Evolutionary conservation across 92 coral and sea anemone genomes (phyloP).

Genomic region (Parazoanthus darwini): DNA sequence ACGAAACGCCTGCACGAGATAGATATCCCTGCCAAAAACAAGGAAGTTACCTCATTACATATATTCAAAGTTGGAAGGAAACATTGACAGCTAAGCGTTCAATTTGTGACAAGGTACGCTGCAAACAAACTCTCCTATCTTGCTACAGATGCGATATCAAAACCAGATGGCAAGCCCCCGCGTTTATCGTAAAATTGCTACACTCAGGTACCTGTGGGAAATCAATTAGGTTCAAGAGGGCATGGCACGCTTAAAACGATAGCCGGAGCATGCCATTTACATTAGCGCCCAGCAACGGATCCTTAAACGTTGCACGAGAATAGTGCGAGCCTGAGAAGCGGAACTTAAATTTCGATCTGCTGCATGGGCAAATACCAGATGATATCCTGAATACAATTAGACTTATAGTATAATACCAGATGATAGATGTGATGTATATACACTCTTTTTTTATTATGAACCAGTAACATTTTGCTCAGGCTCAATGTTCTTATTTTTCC

Average conservation of each 20-base stretch:
- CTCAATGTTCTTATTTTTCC: too few species aligned
- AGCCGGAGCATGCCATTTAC: not conserved
- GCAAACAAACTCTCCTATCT: not conserved
- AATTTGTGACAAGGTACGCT: not conserved
- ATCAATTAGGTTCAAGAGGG: constrained; percentile 10
- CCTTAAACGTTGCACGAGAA: not conserved
- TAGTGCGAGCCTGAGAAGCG: not conserved
- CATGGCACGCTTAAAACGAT: not conserved
- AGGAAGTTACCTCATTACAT: not conserved
- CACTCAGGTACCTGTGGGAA: not conserved
- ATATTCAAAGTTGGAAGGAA: not conserved
- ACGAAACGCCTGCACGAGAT: not conserved
- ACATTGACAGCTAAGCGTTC: not conserved
- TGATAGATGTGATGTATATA: too few species aligned
- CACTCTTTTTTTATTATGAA: too few species aligned
- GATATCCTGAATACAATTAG: not conserved
- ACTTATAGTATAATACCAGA: too few species aligned
- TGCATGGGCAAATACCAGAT: not conserved
- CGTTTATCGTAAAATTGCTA: not conserved
- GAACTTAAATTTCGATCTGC: not conserved
- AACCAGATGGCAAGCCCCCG: not conserved
- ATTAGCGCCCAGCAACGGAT: not conserved
- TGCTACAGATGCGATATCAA: not conserved
- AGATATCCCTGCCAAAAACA: not conserved
- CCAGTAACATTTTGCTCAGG: too few species aligned